Evolutionary conservation across 92 coral and sea anemone genomes (phyloP), one percentile per base, ranked within the genome.

Genomic region (Siderastrea radians): DNA sequence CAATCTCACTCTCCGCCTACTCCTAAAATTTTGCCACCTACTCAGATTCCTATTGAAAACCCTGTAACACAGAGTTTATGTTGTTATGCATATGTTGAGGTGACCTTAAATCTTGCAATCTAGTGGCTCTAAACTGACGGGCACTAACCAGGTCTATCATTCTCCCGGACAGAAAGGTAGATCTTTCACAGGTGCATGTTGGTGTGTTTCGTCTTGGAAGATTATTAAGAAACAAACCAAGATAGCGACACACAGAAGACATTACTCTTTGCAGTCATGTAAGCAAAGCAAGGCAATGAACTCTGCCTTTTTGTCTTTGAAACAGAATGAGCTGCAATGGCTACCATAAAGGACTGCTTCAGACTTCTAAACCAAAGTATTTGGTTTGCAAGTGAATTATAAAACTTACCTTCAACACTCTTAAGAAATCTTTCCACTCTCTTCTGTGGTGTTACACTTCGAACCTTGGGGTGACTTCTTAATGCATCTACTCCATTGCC

Each of bases 391-490:
- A 11, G 15, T 9, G 52, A 11, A 9, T 6, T 3, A 1, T 3
- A 45, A 3, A 1, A 47, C 46, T 6, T 87, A 95, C 99, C 99
- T 94, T 94, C 68, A 3, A 95, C 61, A 84, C 95, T 95, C 77
- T 88, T 94, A 19, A 95, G 92, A 90, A 97, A 94, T 63, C 99
- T 77, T 51, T 96, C 96, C 6, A 97, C 98, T 80, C 93, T 97
- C 78, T 93, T 95, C 89, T 97, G 99, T 5, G 98, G 95, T 62
- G 99, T 95, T 3, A 97, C 98, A 59, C 94, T 92, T 17, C 95
- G 94, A 6, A 97, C 88, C 83, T 91, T 91, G 8, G 99, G 99
- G 80, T 97, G 98, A 70, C 81, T 88, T 68, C 59, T 88, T 10
- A 97, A 95, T 14, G 99, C 98, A 49, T 81, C 91, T 52, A 97